Evolutionary conservation across 1,140 invertebrate species (phyloP), one percentile per base, ranked within the genome.

Genomic region (Pararge aegeria): DNA sequence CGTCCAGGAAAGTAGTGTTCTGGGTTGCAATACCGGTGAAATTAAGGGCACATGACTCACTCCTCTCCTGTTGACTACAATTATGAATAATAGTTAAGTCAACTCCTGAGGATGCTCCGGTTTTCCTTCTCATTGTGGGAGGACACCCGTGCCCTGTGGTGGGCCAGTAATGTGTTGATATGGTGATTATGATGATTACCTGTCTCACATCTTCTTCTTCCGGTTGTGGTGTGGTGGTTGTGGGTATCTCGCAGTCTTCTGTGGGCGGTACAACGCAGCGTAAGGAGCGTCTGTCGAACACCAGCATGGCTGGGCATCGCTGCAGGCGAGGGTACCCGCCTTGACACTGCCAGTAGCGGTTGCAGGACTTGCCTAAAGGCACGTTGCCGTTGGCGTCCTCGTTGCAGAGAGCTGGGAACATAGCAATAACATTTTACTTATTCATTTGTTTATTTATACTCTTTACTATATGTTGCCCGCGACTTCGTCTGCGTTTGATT

Each of bases 311-410:
- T 0, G 96, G 96, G 82, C 96, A 97, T 40, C 96, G 91, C 77
- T 97, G 96, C 0, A 98, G 93, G 65, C 96, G 94, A 15, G 96
- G 96, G 82, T 98, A 98, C 2, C 96, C 97, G 24, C 96, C 96
- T 82, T 97, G 96, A 75, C 96, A 98, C 70, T 97, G 95, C 96
- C 97, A 98, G 88, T 97, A 98, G 19, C 96, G 92, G 87, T 97
- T 97, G 91, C 96, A 98, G 2, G 96, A 97, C 87, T 97, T 97
- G 67, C 96, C 96, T 0, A 91, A 76, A 0, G 92, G 93, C 4
- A 94, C 93, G 68, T 94, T 94, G 56, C 95, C 95, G 77, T 96
- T 96, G 20, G 96, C 92, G 68, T 97, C 96, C 54, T 97, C 96
- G 80, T 97, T 97, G 84, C 96, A 97, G 10, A 98, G 93, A 62